Evolutionary conservation across 2,888 invertebrate species (phyloP).

Genomic region (Trissoscelio sp.): DNA sequence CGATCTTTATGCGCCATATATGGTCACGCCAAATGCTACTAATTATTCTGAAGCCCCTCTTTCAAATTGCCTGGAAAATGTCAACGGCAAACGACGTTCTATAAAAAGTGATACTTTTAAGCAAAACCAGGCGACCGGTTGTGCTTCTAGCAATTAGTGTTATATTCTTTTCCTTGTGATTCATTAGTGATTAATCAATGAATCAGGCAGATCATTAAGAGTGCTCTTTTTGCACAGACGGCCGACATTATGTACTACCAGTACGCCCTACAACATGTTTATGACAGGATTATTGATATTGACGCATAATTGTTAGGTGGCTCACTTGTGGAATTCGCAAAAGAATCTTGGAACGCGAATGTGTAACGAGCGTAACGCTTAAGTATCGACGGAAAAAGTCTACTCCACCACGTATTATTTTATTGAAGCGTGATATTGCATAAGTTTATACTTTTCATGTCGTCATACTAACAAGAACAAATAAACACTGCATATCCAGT

Average conservation of each 20-base stretch:
- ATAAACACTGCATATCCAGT: slow-evolving; percentile 12
- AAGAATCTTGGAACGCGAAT: slow-evolving; percentile 59
- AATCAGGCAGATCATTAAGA: slow-evolving; percentile 54
- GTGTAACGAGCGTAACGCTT: slow-evolving; percentile 53
- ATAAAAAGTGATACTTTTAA: slow-evolving; percentile 58
- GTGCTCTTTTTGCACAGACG: slow-evolving; percentile 27
- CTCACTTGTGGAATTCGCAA: slow-evolving; percentile 41
- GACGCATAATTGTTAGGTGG: slow-evolving; percentile 45
- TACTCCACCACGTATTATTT: slow-evolving; percentile 48
- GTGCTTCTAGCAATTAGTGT: slow-evolving; percentile 62
- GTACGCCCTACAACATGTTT: slow-evolving; percentile 3
- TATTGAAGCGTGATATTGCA: slow-evolving; percentile 56
- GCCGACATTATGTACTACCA: slow-evolving; percentile 17
- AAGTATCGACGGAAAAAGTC: slow-evolving; percentile 36
- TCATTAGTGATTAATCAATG: slow-evolving; percentile 60
- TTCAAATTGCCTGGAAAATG: slow-evolving; percentile 25
- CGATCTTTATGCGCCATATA: not conserved
- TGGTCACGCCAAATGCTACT: slow-evolving; percentile 1
- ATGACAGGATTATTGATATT: slow-evolving; percentile 46
- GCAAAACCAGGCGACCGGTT: slow-evolving; percentile 31
- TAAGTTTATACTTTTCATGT: slow-evolving; percentile 38
- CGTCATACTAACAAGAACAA: slow-evolving; percentile 25
- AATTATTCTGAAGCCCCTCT: slow-evolving; percentile 18
- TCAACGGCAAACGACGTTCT: slow-evolving; percentile 34
- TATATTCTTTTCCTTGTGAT: slow-evolving; percentile 55